Evolutionary conservation across 2,113 vertebrate genomes (phyloP).

Genomic region (Lepidiolamprologus cunningtoni): DNA sequence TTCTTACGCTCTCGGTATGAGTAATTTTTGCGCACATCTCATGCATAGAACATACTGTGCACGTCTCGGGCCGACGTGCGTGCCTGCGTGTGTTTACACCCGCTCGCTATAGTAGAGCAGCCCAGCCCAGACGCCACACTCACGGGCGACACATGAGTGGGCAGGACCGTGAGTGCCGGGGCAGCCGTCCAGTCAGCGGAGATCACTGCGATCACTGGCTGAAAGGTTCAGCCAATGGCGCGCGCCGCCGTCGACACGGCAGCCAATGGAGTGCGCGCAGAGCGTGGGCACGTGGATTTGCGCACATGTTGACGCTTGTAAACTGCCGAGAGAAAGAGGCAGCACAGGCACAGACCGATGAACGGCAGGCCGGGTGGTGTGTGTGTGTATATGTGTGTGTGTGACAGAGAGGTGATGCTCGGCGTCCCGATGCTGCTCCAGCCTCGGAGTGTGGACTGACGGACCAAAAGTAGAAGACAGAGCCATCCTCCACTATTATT

Average conservation of each 20-base stretch:
- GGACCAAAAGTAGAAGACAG: neutral
- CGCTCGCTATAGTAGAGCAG: conserved; percentile 37
- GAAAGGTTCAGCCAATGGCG: conserved; percentile 36
- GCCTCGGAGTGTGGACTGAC: conserved; percentile 1
- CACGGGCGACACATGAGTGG: conserved; percentile 64
- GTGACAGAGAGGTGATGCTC: conserved; percentile 6
- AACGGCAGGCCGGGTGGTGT: conserved; percentile 14
- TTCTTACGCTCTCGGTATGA: neutral
- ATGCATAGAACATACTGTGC: neutral
- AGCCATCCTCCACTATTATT: neutral
- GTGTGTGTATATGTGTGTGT: neutral
- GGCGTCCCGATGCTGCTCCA: conserved; percentile 23
- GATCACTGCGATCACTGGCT: conserved; percentile 51
- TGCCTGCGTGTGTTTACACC: conserved; percentile 40
- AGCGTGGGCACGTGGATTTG: conserved; percentile 70
- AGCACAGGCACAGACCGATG: conserved; percentile 30
- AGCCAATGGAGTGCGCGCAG: conserved; percentile 48
- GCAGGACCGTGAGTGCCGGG: conserved; percentile 24
- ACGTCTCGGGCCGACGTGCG: neutral
- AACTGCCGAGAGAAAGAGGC: conserved; percentile 47
- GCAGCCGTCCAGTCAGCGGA: conserved; percentile 40
- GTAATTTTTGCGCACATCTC: neutral
- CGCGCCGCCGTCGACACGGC: neutral
- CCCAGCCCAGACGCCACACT: conserved; percentile 27
- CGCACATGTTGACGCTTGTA: conserved; percentile 74